Percentiles rank a stretch among this genome's conserved stretches.
Conservation (phyloP, 2,888 invertebrate genomes). For the Drosophila mulleri region DNA sequence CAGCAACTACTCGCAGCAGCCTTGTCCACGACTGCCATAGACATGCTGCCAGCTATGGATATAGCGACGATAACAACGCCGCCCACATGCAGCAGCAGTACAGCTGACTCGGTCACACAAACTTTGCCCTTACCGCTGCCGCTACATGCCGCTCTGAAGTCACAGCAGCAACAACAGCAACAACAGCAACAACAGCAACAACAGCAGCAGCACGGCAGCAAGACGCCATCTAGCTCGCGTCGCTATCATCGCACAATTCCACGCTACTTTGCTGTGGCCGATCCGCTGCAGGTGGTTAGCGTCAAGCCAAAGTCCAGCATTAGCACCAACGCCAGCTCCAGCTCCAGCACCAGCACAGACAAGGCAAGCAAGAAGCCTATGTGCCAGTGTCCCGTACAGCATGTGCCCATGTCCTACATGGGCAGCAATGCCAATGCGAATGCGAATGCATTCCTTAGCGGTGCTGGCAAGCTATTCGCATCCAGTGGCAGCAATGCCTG, state of each 20-base stretch:
- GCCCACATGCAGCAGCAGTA: conserved; percentile 27
- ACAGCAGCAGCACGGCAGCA: conserved; percentile 59
- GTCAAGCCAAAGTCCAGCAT: conserved; percentile 51
- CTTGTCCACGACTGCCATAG: conserved; percentile 73
- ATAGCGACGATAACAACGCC: conserved; percentile 71
- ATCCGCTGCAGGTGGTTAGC: conserved; percentile 74
- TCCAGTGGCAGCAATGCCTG: conserved; percentile 52
- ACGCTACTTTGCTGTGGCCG: conserved; percentile 84
- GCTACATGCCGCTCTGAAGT: conserved; percentile 59
- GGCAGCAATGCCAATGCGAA: conserved; percentile 82
- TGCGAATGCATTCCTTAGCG: conserved; percentile 69
- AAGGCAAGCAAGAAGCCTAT: conserved; percentile 82
- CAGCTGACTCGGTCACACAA: conserved; percentile 68
- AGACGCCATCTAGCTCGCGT: conserved; percentile 83
- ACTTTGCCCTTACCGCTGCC: conserved; percentile 70
- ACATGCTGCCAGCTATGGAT: conserved; percentile 72
- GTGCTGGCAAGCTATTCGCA: conserved; percentile 66
- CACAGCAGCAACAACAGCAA: conserved; percentile 33
- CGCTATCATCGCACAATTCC: conserved; percentile 85
- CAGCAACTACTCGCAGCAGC: conserved; percentile 66
- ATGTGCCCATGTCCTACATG: conserved; percentile 86
- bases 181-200: conserved; percentile 34
- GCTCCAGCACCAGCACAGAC: conserved; percentile 38
- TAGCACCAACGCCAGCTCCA: conserved; percentile 24
- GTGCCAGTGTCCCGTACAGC: conserved; percentile 85